Evolutionary conservation across 2,888 invertebrate species (phyloP), one percentile per base, ranked within the genome.

Genomic region (Drosophila stalkeri): DNA sequence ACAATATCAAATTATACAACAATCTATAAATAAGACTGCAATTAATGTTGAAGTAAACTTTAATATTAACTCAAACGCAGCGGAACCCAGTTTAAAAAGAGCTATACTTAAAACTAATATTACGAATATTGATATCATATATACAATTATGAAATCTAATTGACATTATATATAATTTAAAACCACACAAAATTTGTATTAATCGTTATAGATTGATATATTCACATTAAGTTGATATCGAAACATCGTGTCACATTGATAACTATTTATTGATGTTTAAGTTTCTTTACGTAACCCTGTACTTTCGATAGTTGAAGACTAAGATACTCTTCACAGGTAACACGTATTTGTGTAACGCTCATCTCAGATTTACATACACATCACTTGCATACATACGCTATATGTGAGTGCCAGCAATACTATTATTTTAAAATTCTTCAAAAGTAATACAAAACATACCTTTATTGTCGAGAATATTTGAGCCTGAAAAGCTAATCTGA

Each of bases 401-500:
- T 68, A 72, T 62, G 76, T 77, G 62, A 77, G 76, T 77, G 76
- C 73, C 77, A 77, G 77, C 77, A 60, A 59, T 49, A 51, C 62
- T 39, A 68, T 44, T 57, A 35, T 31, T 55, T n/a, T 33, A 33
- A 37, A 64, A 14, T 37, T 41, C 3, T 23, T 9, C 27, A 31
- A 39, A 59, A 63, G 16, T 70, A 62, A 9, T 23, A 20, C 2
- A 12, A 61, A 12, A 37, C 35, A 14, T n/a, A 62, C 11, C 5
- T 14, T 6, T 5, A 31, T 33, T 37, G 20, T 20, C 2, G 18
- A 12, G n/a, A 16, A 16, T 12, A 46, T 3, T 35, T 14, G 9
- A 35, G 18, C 12, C 27, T 23, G 35, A 12, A 12, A 49, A 64
- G 27, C 43, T 57, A 4, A 41, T 41, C 18, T 37, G 4, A 37